These are phyloP conservation scores for Macquaria ambigua DNA, from an alignment of 2,113 vertebrate species.

Conservation along the genomic window DNA sequence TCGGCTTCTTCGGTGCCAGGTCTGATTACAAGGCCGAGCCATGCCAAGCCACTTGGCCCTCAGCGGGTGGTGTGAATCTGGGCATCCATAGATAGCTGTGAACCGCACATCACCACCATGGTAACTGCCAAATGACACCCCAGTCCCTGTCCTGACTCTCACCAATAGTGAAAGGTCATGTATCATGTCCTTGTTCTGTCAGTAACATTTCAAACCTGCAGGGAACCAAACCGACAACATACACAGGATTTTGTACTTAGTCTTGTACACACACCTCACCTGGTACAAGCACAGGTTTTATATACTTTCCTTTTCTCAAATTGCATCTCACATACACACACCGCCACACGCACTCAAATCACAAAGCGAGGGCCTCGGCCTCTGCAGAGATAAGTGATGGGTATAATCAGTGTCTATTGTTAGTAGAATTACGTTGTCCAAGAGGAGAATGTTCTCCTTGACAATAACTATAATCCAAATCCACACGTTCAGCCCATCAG, in stretches of 20 bases:
- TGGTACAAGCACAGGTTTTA: background rate
- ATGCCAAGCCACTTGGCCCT: conserved; percentile 60
- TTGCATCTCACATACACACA: background rate
- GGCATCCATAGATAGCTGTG: conserved; percentile 53
- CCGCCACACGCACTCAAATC: conserved; percentile 16
- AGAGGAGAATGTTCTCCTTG: conserved; percentile 31
- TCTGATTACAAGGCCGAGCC: conserved; percentile 26
- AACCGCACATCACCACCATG: conserved; percentile 44
- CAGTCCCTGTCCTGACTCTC: conserved; percentile 7
- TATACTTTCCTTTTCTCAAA: conserved; percentile 14
- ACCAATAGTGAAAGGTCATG: conserved; percentile 64
- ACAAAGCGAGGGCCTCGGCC: conserved; percentile 7
- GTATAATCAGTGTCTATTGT: conserved; percentile 65
- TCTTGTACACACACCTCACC: background rate
- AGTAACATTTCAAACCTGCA: conserved; percentile 57
- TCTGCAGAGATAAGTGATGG: conserved; percentile 28
- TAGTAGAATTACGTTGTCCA: conserved; percentile 30
- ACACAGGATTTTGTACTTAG: background rate
- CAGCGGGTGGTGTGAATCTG: conserved; percentile 47
- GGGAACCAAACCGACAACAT: background rate
- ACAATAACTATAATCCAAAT: conserved; percentile 64
- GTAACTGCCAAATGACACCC: conserved; percentile 65
- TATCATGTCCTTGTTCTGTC: conserved; percentile 60
- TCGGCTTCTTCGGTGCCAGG: conserved; percentile 30
- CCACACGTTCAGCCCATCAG: conserved; percentile 44